Base-by-base conservation (phyloP, 2,113 vertebrate genomes). In the Spheniscus mendiculus region DNA sequence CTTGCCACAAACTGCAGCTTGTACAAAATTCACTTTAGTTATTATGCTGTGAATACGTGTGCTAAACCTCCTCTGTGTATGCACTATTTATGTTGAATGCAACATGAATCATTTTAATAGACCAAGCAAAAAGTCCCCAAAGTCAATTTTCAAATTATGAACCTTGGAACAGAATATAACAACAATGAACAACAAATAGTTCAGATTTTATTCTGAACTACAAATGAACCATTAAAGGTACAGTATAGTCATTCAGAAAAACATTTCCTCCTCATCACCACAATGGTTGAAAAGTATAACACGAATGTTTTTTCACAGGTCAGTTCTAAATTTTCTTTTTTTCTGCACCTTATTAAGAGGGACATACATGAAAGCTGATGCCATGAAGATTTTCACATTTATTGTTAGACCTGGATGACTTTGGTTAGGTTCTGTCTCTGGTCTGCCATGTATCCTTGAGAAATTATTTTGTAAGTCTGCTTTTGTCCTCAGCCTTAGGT, bases 21-120 rank as follows among this genome's bases (percentile, higher is more conserved):
- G 94, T 97, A 98, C 98, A 98, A 98, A 98, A 98, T 98, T 98
- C 98, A 98, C 98, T 98, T 98, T 98, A 98, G 98, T 98, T 98
- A 98, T 98, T 98, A 98, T 95, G 96, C 98, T 95, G 97, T 98
- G 98, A 98, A 97, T 98, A 98, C 93, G 80, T 97, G 97, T 98
- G 96, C 97, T 98, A 98, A 98, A 98, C 99, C 98, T 98, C 98
- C 98, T 99, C 98, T 99, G 98, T 99, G 98, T 98, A 99, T 99
- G 99, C 99, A 99, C 99, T 99, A 99, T 99, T 99, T 99, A 98
- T 99, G 98, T 99, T 98, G 99, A 99, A 98, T 99, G 98, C 98
- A 98, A 98, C 99, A 99, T 99, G 99, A 99, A 99, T 99, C 99
- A 99, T 98, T 99, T 98, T 99, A 99, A 99, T 99, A 99, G 99